Conservation (phyloP, 2,797 vertebrate species). For the Nannoperca australis region DNA sequence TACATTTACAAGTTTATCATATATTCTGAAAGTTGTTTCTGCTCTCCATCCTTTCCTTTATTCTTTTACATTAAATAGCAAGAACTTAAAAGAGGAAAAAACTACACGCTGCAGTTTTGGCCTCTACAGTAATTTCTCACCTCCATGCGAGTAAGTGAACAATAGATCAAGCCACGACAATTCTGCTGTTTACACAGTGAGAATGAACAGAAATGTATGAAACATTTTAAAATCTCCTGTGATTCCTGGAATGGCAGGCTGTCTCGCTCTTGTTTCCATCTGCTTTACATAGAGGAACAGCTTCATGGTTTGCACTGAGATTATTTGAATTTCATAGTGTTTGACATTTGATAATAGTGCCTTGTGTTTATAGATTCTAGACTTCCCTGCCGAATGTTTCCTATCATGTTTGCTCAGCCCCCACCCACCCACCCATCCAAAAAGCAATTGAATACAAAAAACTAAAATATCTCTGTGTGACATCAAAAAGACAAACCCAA, state of each 20-base stretch:
- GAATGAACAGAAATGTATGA: slow-evolving; percentile 74
- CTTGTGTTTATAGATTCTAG: slow-evolving; percentile 67
- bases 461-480: slow-evolving; percentile 59
- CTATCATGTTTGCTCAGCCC: slow-evolving; percentile 76
- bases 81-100: slow-evolving; percentile 18
- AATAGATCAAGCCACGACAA: slow-evolving; percentile 55
- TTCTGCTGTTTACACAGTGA: slow-evolving; percentile 71
- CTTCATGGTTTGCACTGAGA: slow-evolving; percentile 66
- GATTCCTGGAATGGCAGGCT: slow-evolving; percentile 62
- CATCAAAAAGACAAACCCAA: slow-evolving; percentile 65
- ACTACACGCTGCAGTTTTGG: slow-evolving; percentile 17
- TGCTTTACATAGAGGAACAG: slow-evolving; percentile 76
- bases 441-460: slow-evolving; percentile 55
- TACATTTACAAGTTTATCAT: too few species aligned
- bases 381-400: slow-evolving; percentile 58
- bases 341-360: slow-evolving; percentile 80
- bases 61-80: slow-evolving; percentile 27
- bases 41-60: background rate
- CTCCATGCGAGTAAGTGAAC: slow-evolving; percentile 57
- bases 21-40: background rate
- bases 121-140: slow-evolving; percentile 52
- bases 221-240: slow-evolving; percentile 73
- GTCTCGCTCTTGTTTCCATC: slow-evolving; percentile 63
- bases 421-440: background rate
- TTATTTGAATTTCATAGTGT: slow-evolving; percentile 82